A percentile compares a stretch with the other conserved stretches of the same genome.
Evolutionary conservation across 1,140 invertebrate species (phyloP).

Genomic region (Platyscapa corneri): DNA sequence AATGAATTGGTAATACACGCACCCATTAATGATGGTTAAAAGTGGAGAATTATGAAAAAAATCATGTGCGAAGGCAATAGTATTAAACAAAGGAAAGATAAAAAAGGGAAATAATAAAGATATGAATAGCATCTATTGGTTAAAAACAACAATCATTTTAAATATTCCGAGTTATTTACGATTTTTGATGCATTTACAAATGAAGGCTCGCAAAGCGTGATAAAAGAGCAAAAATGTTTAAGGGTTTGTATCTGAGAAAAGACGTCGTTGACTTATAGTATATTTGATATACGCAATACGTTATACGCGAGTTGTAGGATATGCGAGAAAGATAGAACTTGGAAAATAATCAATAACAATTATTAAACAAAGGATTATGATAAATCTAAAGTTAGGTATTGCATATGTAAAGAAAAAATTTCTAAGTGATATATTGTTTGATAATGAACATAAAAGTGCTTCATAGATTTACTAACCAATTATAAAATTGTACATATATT

Average conservation of each 20-base stretch:
- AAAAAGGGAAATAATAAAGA: constrained; percentile 24
- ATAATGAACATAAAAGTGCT: constrained; percentile 54
- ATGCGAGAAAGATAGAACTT: constrained; percentile 11
- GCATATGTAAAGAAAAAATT: constrained; percentile 48
- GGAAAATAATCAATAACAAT: constrained; percentile 34
- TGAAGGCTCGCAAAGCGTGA: constrained; percentile 34
- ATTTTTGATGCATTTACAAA: constrained; percentile 52
- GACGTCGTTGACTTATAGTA: constrained; percentile 33
- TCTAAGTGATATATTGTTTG: constrained; percentile 52
- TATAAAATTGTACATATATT: constrained; percentile 57
- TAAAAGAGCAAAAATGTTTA: constrained; percentile 22
- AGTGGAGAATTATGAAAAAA: constrained; percentile 14
- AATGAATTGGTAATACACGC: constrained; percentile 33
- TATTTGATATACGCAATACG: constrained; percentile 38
- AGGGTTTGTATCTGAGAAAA: constrained; percentile 32
- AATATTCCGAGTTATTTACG: constrained; percentile 36
- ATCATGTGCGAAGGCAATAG: constrained; percentile 16
- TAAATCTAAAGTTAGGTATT: constrained; percentile 43
- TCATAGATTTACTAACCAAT: constrained; percentile 49
- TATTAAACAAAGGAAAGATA: constrained; percentile 34
- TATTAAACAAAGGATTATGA: constrained; percentile 1
- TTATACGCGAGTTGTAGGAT: constrained; percentile 16
- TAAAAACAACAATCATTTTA: background rate
- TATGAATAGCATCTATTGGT: constrained; percentile 26
- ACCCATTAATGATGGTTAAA: constrained; percentile 28